A percentile compares a stretch with the other conserved stretches of the same genome.
Evolutionary conservation across 2,797 vertebrate species (phyloP).

Genomic region (Aerospiza tachiro): DNA sequence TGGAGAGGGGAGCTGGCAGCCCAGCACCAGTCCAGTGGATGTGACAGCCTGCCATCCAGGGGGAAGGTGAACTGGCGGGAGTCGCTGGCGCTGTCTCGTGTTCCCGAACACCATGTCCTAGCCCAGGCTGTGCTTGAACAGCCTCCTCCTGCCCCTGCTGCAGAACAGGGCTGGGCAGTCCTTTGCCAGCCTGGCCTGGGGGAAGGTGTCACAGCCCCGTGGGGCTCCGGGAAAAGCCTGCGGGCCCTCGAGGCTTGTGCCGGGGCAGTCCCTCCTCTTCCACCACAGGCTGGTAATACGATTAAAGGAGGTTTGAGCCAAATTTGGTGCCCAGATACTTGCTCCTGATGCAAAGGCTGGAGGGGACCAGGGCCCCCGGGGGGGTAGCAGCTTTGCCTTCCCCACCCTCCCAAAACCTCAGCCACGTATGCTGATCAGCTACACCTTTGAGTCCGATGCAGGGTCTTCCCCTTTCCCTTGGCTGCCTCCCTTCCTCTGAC

Average conservation of each 20-base stretch:
- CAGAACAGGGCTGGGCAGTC: background rate
- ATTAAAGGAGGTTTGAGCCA: background rate
- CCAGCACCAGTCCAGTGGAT: background rate
- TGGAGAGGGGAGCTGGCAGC: background rate
- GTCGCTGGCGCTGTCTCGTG: fast-evolving
- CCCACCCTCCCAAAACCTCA: background rate
- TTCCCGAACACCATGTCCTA: fast-evolving
- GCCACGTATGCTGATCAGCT: fast-evolving
- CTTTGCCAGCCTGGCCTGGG: background rate
- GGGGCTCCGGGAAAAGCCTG: background rate
- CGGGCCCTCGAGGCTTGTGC: fast-evolving
- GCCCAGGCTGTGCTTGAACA: background rate
- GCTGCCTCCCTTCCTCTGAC: too few species aligned
- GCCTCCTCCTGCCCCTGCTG: background rate
- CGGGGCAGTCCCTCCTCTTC: background rate
- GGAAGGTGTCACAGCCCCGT: background rate
- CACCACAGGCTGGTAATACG: fast-evolving
- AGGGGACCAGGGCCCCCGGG: background rate
- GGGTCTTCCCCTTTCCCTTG: fast-evolving
- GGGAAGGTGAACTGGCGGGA: background rate
- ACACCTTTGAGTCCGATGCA: background rate
- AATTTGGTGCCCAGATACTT: background rate
- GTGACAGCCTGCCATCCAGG: background rate
- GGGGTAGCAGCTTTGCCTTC: background rate
- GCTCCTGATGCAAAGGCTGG: background rate